Conservation (phyloP, 2,888 invertebrate species). For the Apotomis capreana region DNA sequence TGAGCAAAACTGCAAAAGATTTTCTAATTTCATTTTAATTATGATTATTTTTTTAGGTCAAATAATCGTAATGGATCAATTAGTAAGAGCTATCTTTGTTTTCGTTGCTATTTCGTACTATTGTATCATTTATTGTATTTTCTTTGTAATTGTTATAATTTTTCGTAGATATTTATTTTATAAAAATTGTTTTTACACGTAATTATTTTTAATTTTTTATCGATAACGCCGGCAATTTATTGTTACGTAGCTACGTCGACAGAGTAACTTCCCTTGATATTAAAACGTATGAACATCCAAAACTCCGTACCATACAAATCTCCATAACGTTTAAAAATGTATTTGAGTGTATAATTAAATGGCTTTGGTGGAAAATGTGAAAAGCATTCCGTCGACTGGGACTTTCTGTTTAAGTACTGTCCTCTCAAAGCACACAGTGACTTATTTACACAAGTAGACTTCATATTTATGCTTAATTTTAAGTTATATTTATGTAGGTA, state of each 20-base stretch:
- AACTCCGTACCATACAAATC: neutral
- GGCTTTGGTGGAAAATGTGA: neutral
- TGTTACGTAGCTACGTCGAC: slow-evolving; percentile 3
- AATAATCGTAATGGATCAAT: slow-evolving; percentile 20
- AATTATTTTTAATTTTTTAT: neutral
- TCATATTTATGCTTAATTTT: slow-evolving; percentile 9
- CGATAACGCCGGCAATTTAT: slow-evolving; percentile 3
- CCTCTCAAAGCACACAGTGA: neutral
- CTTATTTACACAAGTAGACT: slow-evolving; percentile 13
- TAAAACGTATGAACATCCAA: neutral
- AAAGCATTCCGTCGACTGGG: slow-evolving; percentile 3
- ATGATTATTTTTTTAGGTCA: neutral
- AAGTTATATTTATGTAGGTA: neutral
- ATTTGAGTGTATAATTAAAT: neutral
- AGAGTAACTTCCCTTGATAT: neutral
- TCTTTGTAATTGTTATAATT: slow-evolving; percentile 22
- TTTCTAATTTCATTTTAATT: slow-evolving; percentile 8
- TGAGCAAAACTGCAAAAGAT: slow-evolving; percentile 37
- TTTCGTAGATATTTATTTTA: neutral
- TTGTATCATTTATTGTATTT: slow-evolving; percentile 29
- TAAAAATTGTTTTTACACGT: neutral
- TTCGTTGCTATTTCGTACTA: slow-evolving; percentile 34
- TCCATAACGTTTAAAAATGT: neutral
- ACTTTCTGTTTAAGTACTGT: neutral
- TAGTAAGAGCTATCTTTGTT: slow-evolving; percentile 18